Evolutionary conservation across 2,888 invertebrate genomes (phyloP), one percentile per base, ranked within the genome.

Genomic region (Acanthosepion pharaonis): DNA sequence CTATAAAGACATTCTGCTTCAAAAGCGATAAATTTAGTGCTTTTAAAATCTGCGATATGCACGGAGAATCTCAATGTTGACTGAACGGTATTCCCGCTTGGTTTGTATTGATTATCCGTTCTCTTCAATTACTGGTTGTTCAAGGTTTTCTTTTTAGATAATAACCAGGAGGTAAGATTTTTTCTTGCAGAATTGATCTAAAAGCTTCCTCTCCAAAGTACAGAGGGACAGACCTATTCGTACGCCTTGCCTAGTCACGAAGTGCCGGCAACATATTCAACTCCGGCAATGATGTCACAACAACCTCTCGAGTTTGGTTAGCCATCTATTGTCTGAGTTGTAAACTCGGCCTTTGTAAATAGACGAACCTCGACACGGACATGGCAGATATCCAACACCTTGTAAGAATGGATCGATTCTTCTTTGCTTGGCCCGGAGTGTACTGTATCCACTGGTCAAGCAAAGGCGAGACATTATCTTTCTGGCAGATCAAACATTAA

Each of bases 371-470:
- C 78, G n/a, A 33, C 78, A 78, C 78, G 78, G n/a, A n/a, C n/a
- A 33, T 78, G 78, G 78, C 78, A 78, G n/a, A 78, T 33, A n/a
- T n/a, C 78, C 78, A 78, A 78, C 78, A 78, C 78, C 78, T 78
- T 78, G n/a, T 78, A n/a, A n/a, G 78, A 78, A 78, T 33, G n/a
- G 78, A 78, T 78, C 78, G 78, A 78, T 78, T 78, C 18, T 11
- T n/a, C n/a, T 78, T n/a, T 78, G n/a, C 78, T 18, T n/a, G n/a
- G 15, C 78, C 78, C 11, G n/a, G 20, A 33, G n/a, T 78, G n/a
- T n/a, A 78, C 78, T n/a, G 4, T 23, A 9, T 78, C 78, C 78
- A 78, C 33, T 23, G n/a, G 78, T 78, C n/a, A 78, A 78, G 78
- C 78, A 78, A n/a, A n/a, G 78, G 78, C 78, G 15, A 78, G 78